Evolutionary conservation across 1,140 invertebrate species (phyloP).

Genomic region (Magallana ariakensis): DNA sequence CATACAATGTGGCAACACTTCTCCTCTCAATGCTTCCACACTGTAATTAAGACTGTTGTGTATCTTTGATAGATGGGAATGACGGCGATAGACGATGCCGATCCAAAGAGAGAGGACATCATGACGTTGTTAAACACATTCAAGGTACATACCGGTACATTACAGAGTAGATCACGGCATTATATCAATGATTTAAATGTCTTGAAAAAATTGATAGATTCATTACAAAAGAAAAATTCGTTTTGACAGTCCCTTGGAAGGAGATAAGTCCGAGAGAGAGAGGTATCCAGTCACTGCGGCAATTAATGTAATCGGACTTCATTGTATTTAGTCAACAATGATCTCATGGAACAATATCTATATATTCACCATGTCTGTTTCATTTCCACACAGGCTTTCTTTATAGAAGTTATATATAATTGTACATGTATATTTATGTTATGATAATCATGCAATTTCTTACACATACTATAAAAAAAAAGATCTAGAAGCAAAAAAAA

Average conservation of each 20-base stretch:
- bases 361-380: not conserved
- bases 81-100: constrained; percentile 59
- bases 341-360: not conserved
- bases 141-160: constrained; percentile 57
- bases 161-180: too few relatives aligned
- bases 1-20: too few relatives aligned
- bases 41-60: too few relatives aligned
- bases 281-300: not conserved
- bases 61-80: constrained; percentile 61
- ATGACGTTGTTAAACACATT: constrained; percentile 60
- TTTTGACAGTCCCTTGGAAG: not conserved
- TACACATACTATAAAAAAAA: too few relatives aligned
- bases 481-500: too few relatives aligned
- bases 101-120: constrained; percentile 44
- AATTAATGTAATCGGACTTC: not conserved
- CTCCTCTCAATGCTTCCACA: too few relatives aligned
- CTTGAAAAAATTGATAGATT: too few relatives aligned
- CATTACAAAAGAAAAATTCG: not conserved
- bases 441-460: too few relatives aligned
- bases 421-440: too few relatives aligned
- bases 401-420: too few relatives aligned
- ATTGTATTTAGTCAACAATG: not conserved
- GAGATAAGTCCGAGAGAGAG: not conserved
- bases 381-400: not conserved
- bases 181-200: too few relatives aligned